phyloP scores from a whole-genome alignment of 2,113 vertebrate genomes.

The Gracilinanus agilis region DNA sequence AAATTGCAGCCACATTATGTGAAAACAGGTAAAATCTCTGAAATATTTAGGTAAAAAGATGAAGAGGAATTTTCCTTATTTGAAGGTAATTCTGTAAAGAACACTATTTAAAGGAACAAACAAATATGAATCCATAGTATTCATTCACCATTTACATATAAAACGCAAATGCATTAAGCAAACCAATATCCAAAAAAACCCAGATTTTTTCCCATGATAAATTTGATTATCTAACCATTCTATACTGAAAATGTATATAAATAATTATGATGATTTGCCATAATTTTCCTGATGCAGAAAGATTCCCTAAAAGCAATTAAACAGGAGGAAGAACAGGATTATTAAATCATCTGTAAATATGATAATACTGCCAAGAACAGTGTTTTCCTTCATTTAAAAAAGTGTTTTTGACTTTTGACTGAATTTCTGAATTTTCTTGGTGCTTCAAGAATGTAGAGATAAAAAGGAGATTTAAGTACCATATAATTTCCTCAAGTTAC shows the following conservation, averaged over 20 bases:
- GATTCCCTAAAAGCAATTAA: constrained; percentile 51
- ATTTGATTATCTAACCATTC: constrained; percentile 49
- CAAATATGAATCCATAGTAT: constrained; percentile 25
- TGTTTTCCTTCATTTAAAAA: constrained; percentile 26
- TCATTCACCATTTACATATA: constrained; percentile 51
- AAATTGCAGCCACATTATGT: not conserved
- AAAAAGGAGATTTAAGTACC: constrained; percentile 42
- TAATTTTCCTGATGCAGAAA: not conserved
- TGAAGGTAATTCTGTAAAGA: constrained; percentile 33
- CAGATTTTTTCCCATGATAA: constrained; percentile 44
- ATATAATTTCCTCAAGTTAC: constrained; percentile 36
- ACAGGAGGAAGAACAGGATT: not conserved
- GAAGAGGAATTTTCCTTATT: constrained; percentile 1
- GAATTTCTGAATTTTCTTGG: constrained; percentile 54
- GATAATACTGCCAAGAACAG: not conserved
- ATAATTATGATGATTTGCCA: not conserved
- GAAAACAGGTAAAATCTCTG: not conserved
- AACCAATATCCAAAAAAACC: constrained; percentile 48
- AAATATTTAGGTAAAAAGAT: not conserved
- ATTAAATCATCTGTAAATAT: not conserved
- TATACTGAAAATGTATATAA: not conserved
- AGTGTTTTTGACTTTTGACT: constrained; percentile 6
- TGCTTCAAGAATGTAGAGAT: constrained; percentile 46
- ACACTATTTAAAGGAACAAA: constrained; percentile 15
- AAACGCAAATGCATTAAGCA: constrained; percentile 49